Evolutionary conservation across 2,888 invertebrate species (phyloP).

Genomic region (Hemaris fuciformis): DNA sequence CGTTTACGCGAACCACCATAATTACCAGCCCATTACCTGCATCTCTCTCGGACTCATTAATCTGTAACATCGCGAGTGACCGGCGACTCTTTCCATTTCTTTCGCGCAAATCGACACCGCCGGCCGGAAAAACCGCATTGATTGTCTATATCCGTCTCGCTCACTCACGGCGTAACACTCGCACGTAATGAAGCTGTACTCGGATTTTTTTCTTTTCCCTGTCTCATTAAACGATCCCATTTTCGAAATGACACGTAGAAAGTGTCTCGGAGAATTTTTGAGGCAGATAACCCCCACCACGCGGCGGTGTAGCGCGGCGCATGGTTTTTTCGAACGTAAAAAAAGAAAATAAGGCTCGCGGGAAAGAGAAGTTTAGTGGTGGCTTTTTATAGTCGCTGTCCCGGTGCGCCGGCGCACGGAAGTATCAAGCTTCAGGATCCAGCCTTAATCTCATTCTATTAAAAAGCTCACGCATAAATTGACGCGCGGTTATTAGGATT

Average conservation of each 20-base stretch:
- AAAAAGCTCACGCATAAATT: slow-evolving; percentile 78
- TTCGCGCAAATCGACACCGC: slow-evolving; percentile 58
- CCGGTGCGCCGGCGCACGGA: slow-evolving; percentile 78
- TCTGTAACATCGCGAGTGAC: slow-evolving; percentile 54
- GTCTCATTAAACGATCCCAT: slow-evolving; percentile 47
- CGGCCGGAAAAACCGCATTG: slow-evolving; percentile 35
- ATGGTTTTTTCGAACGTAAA: slow-evolving; percentile 54
- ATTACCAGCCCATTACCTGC: slow-evolving; percentile 68
- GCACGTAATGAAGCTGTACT: slow-evolving; percentile 53
- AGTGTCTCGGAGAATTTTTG: slow-evolving; percentile 46
- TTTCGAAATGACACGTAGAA: slow-evolving; percentile 61
- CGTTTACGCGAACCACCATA: slow-evolving; percentile 72
- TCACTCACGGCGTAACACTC: slow-evolving; percentile 41
- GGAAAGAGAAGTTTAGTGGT: slow-evolving; percentile 76
- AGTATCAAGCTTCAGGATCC: slow-evolving; percentile 77
- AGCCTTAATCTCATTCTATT: slow-evolving; percentile 77
- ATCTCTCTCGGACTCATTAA: slow-evolving; percentile 77
- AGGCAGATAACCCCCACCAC: slow-evolving; percentile 58
- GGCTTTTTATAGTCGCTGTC: slow-evolving; percentile 78
- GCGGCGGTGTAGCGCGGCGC: slow-evolving; percentile 61
- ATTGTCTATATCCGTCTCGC: slow-evolving; percentile 45
- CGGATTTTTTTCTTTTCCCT: slow-evolving; percentile 41
- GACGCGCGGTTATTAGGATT: slow-evolving; percentile 66
- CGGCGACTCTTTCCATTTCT: slow-evolving; percentile 65
- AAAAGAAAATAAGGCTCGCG: slow-evolving; percentile 72